Evolutionary conservation across 2,113 vertebrate genomes (phyloP), one percentile per base, ranked within the genome.

Genomic region (Hydrolagus affinis): DNA sequence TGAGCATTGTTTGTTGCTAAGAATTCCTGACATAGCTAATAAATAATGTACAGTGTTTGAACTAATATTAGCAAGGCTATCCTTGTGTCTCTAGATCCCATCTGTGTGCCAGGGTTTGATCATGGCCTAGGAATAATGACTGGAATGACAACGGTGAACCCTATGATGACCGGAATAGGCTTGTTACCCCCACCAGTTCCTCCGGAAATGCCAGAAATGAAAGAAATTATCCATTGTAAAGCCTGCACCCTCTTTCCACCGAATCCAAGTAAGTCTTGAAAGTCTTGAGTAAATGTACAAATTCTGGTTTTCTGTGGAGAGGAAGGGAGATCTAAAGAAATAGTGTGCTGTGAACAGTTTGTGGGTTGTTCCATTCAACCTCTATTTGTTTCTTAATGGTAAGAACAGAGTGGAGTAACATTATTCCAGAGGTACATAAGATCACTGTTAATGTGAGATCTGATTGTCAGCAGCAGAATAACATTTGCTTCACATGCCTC

Each of bases 141-240:
- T 83, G 94, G 94, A 87, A 94, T 99, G 86, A 90, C 95, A 69
- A 95, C 97, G 0, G 94, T 98, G 73, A 98, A 97, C 92, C 96
- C 97, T 9, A 94, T 98, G 95, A 95, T 98, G 91, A 93, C 95
- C 17, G 94, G 96, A 70, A 94, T 98, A 90, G 94, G 95, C 59
- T 92, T 98, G 89, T 89, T 91, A 28, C 95, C 95, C 0, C 96
- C 95, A 0, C 94, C 96, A 0, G 89, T 91, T 0, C 92, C 94
- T 14, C 89, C 95, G 6, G 96, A 96, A 88, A 91, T 96, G 87
- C 93, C 96, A 10, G 89, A 96, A 64, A 91, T 97, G 87, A 98
- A 98, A 90, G 97, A 99, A 93, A 98, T 99, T 23, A 97, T 99
- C 89, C 97, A 98, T 89, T 96, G 95, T 92, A 95, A 96, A 90